Conservation (phyloP, 2,888 invertebrate genomes). For the Spialia ferax region DNA sequence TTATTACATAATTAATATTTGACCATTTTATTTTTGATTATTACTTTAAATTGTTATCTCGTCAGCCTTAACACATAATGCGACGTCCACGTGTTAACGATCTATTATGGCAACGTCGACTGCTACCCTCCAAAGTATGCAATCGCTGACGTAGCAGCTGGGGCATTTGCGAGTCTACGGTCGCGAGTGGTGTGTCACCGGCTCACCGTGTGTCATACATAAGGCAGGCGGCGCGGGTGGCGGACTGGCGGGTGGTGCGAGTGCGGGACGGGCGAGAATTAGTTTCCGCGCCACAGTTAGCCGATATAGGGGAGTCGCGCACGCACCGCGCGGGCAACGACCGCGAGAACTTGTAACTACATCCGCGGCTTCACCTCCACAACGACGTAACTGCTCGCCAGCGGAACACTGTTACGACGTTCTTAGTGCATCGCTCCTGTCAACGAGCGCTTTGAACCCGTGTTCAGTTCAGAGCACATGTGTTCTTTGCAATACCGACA, state of each 20-base stretch:
- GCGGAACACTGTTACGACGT: conserved; percentile 55
- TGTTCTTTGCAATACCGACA: conserved; percentile 69
- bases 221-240: conserved; percentile 29
- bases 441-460: conserved; percentile 74
- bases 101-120: neutral
- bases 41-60: neutral
- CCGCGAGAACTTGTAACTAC: conserved; percentile 86
- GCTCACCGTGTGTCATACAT: no score
- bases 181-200: conserved; percentile 25
- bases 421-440: conserved; percentile 51
- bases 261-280: conserved; percentile 44
- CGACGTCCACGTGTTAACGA: conserved; percentile 6
- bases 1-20: conserved; percentile 56
- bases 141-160: conserved; percentile 28
- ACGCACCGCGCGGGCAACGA: conserved; percentile 81
- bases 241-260: conserved; percentile 38
- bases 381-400: conserved; percentile 64
- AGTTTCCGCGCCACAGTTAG: conserved; percentile 69
- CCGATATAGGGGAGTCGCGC: conserved; percentile 77
- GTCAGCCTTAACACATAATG: neutral
- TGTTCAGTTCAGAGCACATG: conserved; percentile 61
- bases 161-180: conserved; percentile 29
- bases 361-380: conserved; percentile 63
- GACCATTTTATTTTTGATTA: conserved; percentile 14
- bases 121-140: conserved; percentile 11